These are phyloP conservation scores for Lerema accius DNA, from an alignment of 1,140 invertebrate species.

Conservation along the genomic window DNA sequence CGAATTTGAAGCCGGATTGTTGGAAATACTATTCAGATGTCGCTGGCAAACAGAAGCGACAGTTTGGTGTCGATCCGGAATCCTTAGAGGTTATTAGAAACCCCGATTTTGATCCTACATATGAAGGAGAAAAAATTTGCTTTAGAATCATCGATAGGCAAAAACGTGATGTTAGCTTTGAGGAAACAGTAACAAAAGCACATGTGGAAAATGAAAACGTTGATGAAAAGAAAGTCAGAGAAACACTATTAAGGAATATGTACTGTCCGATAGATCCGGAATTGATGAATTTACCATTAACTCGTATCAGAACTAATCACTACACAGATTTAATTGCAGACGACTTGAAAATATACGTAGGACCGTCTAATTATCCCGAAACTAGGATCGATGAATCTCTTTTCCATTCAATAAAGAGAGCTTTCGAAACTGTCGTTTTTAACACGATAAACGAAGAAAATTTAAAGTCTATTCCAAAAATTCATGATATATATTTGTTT, in stretches of 20 bases:
- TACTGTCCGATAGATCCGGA: constrained; percentile 57
- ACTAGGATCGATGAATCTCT: constrained; percentile 55
- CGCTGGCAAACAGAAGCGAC: constrained; percentile 66
- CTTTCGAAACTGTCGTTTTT: constrained; percentile 55
- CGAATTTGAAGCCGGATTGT: constrained; percentile 59
- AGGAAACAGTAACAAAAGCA: constrained; percentile 42
- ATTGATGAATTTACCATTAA: constrained; percentile 54
- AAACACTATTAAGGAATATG: constrained; percentile 54
- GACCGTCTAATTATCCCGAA: constrained; percentile 68
- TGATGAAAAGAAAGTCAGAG: constrained; percentile 46
- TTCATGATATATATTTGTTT: constrained; percentile 70
- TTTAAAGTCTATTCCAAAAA: constrained; percentile 50
- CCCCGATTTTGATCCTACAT: constrained; percentile 57
- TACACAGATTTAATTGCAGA: constrained; percentile 66
- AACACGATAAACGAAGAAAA: constrained; percentile 40
- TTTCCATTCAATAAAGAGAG: constrained; percentile 58
- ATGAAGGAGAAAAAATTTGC: constrained; percentile 54
- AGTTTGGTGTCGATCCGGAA: constrained; percentile 69
- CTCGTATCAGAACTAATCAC: constrained; percentile 59
- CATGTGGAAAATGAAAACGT: constrained; percentile 33
- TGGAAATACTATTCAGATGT: constrained; percentile 75
- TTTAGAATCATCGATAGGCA: constrained; percentile 70
- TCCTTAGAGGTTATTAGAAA: constrained; percentile 66
- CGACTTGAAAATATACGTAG: constrained; percentile 70
- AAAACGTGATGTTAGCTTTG: constrained; percentile 56